Percentiles rank a stretch among this genome's conserved stretches.
Evolutionary conservation across 2,797 vertebrate genomes (phyloP).

Genomic region (Manis crassicaudata): DNA sequence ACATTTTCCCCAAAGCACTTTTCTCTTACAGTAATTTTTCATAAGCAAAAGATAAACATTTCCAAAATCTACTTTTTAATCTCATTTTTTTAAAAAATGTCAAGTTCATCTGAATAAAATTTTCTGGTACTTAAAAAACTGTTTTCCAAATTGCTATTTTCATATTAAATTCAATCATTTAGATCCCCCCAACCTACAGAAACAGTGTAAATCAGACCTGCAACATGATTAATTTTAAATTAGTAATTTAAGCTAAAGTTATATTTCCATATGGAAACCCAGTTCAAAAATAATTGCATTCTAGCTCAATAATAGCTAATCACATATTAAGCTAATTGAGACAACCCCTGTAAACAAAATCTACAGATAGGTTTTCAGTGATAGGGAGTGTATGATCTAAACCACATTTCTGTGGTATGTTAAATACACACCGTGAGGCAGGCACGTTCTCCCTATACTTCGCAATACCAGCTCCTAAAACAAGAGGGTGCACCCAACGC

Average conservation of each 20-base stretch:
- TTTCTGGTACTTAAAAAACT: not conserved
- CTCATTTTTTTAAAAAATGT: not conserved
- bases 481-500: not conserved
- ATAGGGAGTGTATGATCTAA: not conserved
- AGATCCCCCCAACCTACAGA: not conserved
- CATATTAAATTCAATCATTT: not conserved
- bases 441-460: not conserved
- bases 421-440: not conserved
- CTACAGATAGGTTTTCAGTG: not conserved
- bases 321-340: not conserved
- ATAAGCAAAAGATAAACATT: not conserved
- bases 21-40: not conserved
- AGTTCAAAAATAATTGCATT: not conserved
- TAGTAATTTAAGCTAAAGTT: not conserved
- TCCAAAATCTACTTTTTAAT: not conserved
- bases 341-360: not conserved
- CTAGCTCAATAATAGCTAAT: not conserved
- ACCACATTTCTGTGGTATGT: not conserved
- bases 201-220: not conserved
- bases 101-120: not conserved
- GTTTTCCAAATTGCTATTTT: not conserved
- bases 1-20: not conserved
- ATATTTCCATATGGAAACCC: slow-evolving; percentile 65
- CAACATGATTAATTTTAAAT: not conserved
- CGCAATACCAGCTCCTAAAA: not conserved